Conservation (phyloP, 2,797 vertebrate species). For the Carduelis carduelis region DNA sequence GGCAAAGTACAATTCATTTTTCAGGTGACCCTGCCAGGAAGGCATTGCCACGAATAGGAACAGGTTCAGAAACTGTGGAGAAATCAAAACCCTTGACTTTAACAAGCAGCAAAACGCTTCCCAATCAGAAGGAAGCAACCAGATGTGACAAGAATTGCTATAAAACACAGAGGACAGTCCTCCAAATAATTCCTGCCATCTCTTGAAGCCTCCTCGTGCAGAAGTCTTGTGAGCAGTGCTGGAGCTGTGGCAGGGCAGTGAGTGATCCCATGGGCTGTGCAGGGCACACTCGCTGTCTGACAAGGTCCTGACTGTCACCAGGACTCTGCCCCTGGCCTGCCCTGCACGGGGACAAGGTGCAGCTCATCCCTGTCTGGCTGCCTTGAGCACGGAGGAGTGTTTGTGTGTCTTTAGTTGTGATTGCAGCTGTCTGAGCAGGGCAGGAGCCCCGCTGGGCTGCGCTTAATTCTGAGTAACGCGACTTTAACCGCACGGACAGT, state of each 20-base stretch:
- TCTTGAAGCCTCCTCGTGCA: neutral
- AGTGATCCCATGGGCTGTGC: neutral
- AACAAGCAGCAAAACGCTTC: neutral
- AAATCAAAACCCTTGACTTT: neutral
- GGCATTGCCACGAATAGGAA: neutral
- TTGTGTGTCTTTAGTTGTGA: neutral
- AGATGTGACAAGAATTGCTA: neutral
- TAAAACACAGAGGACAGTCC: neutral
- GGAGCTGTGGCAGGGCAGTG: neutral
- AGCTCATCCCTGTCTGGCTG: neutral
- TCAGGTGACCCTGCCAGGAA: conserved; percentile 56
- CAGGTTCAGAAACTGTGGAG: neutral
- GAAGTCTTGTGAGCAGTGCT: neutral
- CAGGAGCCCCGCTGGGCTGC: neutral
- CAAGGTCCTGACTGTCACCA: neutral
- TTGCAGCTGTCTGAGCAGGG: neutral
- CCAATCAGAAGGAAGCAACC: neutral
- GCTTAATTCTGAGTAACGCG: neutral
- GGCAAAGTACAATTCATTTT: conserved; percentile 63
- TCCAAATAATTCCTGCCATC: neutral
- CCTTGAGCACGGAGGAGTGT: neutral
- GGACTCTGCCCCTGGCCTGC: neutral
- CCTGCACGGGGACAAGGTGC: accelerated
- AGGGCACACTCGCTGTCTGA: neutral
- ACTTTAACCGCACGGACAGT: neutral